phyloP scores from a whole-genome alignment of 2,113 vertebrate species.

The Hydrochoerus hydrochaeris region DNA sequence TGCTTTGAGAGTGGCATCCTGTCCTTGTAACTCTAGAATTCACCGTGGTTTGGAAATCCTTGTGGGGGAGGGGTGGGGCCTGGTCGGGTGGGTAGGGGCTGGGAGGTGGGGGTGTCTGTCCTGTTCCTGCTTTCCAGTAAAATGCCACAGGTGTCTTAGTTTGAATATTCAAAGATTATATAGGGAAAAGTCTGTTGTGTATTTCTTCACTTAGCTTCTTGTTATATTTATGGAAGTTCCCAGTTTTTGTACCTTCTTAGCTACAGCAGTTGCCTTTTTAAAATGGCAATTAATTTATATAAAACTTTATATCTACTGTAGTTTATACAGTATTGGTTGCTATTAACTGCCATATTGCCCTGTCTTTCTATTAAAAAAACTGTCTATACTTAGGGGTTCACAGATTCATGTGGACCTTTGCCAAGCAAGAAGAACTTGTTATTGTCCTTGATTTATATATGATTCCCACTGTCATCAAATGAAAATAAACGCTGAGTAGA shows the following conservation, averaged over 20 bases:
- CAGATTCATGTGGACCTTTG: constrained; percentile 78
- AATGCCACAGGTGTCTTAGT: constrained; percentile 85
- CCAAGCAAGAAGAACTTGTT: constrained; percentile 81
- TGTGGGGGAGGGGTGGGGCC: constrained; percentile 5
- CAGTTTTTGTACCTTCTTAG: constrained; percentile 89
- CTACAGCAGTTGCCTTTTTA: constrained; percentile 89
- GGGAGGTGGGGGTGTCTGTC: constrained; percentile 37
- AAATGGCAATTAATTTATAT: constrained; percentile 91
- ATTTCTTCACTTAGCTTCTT: constrained; percentile 85
- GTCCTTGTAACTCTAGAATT: constrained; percentile 86
- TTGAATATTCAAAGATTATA: constrained; percentile 81
- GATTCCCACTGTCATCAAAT: constrained; percentile 85
- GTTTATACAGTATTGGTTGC: constrained; percentile 81
- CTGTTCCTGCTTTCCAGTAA: constrained; percentile 82
- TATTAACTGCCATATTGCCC: constrained; percentile 84
- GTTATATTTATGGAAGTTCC: constrained; percentile 90
- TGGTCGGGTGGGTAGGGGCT: neutral
- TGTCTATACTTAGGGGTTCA: constrained; percentile 81
- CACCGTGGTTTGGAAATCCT: constrained; percentile 82
- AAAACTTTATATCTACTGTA: constrained; percentile 88
- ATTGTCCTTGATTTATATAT: constrained; percentile 85
- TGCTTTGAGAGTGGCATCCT: constrained; percentile 82
- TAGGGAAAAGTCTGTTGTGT: constrained; percentile 84
- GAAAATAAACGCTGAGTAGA: constrained; percentile 87
- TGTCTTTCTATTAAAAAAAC: constrained; percentile 87